Conservation (phyloP, 1,140 invertebrate species). For the roundworm (Caenorhabditis elegans) region WBcel235 BX284603.4:10169001-10169500, state of each 20-base stretch:
- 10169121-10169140: not conserved
- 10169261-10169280: conserved; percentile 29
- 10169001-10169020: too few species aligned
- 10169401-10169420: not conserved
- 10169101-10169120: not conserved
- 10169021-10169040: too few species aligned
- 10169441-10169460: conserved; percentile 29
- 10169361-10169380: not conserved
- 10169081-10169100: too few species aligned
- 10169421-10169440: not conserved
- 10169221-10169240: not conserved
- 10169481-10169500: not conserved
- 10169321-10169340: conserved; percentile 7
- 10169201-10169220: conserved; percentile 20
- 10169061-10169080: too few species aligned
- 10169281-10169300: not conserved
- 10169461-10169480: not conserved
- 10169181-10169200: conserved; percentile 21
- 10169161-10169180: not conserved
- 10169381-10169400: not conserved
- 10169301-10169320: not conserved
- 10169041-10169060: too few species aligned
- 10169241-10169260: conserved; percentile 24
- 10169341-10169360: not conserved
- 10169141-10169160: not conserved